These are phyloP conservation scores for Amphipoea lucens DNA, from an alignment of 2,888 invertebrate genomes.

Conservation along the genomic window DNA sequence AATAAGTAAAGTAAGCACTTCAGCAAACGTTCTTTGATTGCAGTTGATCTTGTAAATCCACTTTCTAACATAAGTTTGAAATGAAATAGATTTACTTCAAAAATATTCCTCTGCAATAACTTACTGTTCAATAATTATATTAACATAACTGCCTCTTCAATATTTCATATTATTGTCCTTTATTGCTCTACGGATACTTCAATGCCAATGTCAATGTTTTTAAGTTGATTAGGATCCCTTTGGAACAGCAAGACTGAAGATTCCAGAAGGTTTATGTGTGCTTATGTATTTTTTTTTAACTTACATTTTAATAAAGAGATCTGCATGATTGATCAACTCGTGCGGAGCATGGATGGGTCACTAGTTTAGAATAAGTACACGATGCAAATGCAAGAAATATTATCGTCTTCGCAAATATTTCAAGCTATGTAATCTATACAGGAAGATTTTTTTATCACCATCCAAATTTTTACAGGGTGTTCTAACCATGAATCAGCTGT, in stretches of 20 bases:
- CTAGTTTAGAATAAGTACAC: neutral
- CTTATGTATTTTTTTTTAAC: neutral
- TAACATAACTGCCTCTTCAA: neutral
- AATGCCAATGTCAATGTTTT: neutral
- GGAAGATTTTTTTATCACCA: too few species aligned
- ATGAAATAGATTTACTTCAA: neutral
- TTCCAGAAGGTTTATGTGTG: neutral
- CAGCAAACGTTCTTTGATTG: neutral
- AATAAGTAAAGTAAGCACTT: neutral
- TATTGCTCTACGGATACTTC: neutral
- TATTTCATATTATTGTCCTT: neutral
- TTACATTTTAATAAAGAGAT: neutral
- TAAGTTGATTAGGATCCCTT: neutral
- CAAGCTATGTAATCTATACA: neutral
- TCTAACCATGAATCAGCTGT: too few species aligned
- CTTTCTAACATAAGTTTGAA: conserved; percentile 7
- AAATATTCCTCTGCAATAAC: neutral
- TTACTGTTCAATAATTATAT: neutral
- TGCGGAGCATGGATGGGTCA: too few species aligned
- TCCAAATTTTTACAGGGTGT: too few species aligned
- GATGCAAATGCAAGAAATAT: neutral
- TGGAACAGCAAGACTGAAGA: neutral
- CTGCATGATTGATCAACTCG: neutral
- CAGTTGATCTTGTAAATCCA: neutral
- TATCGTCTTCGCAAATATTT: neutral